These are phyloP conservation scores for Cheiracanthium punctorium DNA, from an alignment of 2,888 invertebrate genomes.

Conservation along the genomic window DNA sequence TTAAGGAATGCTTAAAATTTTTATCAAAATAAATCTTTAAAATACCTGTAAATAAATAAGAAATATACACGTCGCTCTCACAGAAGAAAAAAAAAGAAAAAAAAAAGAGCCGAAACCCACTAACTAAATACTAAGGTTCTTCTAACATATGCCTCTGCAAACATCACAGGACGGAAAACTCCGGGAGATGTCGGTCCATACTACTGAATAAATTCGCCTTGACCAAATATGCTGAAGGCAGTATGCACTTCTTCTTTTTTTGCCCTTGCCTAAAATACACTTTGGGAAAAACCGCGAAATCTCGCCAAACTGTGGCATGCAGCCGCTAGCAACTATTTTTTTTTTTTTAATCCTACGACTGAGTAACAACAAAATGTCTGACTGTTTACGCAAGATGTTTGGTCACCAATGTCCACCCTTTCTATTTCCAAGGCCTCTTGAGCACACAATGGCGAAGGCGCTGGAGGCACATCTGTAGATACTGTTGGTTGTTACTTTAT, in stretches of 20 bases:
- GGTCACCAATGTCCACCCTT: conserved; percentile 62
- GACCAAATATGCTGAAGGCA: conserved; percentile 8
- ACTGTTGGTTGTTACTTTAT: too few relatives aligned
- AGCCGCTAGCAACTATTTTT: not conserved
- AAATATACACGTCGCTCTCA: too few relatives aligned
- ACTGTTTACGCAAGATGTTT: conserved; percentile 66
- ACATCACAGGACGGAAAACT: not conserved
- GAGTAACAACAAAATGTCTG: conserved; percentile 36
- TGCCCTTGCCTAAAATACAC: not conserved
- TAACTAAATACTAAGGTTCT: not conserved
- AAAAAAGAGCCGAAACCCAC: not conserved
- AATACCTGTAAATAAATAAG: too few relatives aligned
- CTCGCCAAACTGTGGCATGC: conserved; percentile 35
- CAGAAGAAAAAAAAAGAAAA: too few relatives aligned
- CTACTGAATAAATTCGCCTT: conserved; percentile 11
- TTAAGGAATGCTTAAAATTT: too few relatives aligned
- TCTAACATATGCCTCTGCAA: not conserved
- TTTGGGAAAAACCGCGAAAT: conserved; percentile 32
- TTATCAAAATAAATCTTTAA: too few relatives aligned
- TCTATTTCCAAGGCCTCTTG: conserved; percentile 55
- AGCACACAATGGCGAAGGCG: conserved; percentile 49
- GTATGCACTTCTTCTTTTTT: not conserved
- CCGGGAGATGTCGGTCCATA: not conserved
- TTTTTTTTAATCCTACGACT: not conserved
- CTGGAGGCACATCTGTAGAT: conserved; percentile 48